Percentiles rank a stretch among this genome's conserved stretches.
Conservation (phyloP, 2,888 invertebrate species). For the Zygaena filipendulae region DNA sequence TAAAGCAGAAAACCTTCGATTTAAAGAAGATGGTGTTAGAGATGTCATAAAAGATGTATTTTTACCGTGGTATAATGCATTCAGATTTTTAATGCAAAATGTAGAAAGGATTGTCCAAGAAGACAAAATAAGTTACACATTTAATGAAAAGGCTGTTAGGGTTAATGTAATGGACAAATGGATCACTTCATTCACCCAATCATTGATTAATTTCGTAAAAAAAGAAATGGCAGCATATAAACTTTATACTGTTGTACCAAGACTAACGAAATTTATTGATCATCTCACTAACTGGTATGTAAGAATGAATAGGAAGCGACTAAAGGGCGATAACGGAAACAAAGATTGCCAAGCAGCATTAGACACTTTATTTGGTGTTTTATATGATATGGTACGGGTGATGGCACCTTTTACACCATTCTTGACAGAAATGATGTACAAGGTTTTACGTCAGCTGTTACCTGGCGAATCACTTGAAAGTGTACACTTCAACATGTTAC, state of each 20-base stretch:
- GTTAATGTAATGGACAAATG: conserved; percentile 96
- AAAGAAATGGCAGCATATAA: conserved; percentile 95
- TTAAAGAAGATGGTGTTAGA: conserved; percentile 97
- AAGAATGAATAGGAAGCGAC: conserved; percentile 92
- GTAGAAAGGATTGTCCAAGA: conserved; percentile 83
- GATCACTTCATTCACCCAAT: conserved; percentile 97
- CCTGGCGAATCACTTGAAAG: conserved; percentile 71
- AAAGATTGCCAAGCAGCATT: conserved; percentile 87
- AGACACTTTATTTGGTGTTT: conserved; percentile 87
- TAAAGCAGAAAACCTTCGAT: conserved; percentile 93
- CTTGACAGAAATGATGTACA: conserved; percentile 94
- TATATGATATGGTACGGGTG: conserved; percentile 88
- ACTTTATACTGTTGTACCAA: conserved; percentile 94
- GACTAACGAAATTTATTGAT: conserved; percentile 95
- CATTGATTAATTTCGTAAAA: conserved; percentile 86
- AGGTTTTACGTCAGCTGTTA: conserved; percentile 79
- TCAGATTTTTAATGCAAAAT: conserved; percentile 94
- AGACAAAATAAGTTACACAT: conserved; percentile 64
- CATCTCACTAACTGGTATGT: conserved; percentile 99
- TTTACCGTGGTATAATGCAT: conserved; percentile 96
- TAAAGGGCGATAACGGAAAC: conserved; percentile 90
- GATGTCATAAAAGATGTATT: conserved; percentile 98
- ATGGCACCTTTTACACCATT: conserved; percentile 99
- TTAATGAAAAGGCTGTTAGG: conserved; percentile 60
- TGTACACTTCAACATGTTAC: conserved; percentile 93